These are phyloP conservation scores for Ommatoiulus sabulosus DNA, from an alignment of 2,888 invertebrate species.

Conservation along the genomic window DNA sequence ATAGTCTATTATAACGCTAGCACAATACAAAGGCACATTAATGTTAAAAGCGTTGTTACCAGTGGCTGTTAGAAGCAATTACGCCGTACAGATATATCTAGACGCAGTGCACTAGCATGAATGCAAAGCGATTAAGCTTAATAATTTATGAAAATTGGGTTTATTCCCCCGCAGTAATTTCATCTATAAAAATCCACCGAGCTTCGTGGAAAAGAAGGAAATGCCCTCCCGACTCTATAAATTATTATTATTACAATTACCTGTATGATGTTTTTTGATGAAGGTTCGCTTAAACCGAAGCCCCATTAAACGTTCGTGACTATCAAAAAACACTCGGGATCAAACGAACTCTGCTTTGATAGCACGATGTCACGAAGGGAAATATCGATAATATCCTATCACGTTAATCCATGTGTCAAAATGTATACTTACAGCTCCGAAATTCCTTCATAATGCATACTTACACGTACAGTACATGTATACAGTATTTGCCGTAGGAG, in stretches of 20 bases:
- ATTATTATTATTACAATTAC: constrained; percentile 24
- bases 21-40: neutral
- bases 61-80: neutral
- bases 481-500: too few species aligned
- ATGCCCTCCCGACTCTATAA: neutral
- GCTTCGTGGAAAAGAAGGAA: neutral
- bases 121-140: constrained; percentile 6
- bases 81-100: neutral
- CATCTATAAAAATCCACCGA: neutral
- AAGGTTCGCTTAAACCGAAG: neutral
- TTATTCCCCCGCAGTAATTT: neutral
- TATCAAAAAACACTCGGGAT: neutral
- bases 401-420: too few species aligned
- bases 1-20: neutral
- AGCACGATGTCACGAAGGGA: neutral
- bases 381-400: neutral
- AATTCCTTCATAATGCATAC: too few species aligned
- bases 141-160: constrained; percentile 9
- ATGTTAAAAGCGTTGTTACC: constrained; percentile 25
- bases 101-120: neutral
- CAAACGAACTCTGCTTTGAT: neutral
- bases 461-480: too few species aligned
- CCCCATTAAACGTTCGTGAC: constrained; percentile 19
- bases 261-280: neutral
- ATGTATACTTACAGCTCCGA: too few species aligned